Evolutionary conservation across 2,888 invertebrate species (phyloP), one percentile per base, ranked within the genome.

Genomic region (Cantharis rustica): DNA sequence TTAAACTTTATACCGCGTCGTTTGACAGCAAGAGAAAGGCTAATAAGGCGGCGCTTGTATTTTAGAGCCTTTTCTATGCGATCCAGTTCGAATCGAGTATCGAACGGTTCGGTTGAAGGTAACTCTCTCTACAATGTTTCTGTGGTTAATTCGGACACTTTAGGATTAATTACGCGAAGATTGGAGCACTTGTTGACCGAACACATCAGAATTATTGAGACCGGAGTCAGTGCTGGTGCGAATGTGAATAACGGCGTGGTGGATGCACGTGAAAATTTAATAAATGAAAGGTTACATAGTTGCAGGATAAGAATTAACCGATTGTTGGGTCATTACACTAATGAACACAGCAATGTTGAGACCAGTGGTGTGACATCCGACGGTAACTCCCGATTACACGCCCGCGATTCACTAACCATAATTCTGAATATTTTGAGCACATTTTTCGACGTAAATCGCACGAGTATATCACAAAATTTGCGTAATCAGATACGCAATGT

Each of bases 341-440:
- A 66, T 68, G 47, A 61, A 47, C 61, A 17, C 3, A 27, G 26
- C 7, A 20, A 68, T 15, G 73, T 73, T 16, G 77, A 77, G 73
- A 76, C 76, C 64, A 79, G 69, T 16, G 80, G 81, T 47, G 87
- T 87, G 1, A 85, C 86, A 1, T 82, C 82, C 20, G 87, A 88
- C 80, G 88, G 88, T 3, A 82, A 82, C 17, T 79, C 85, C 0
- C 82, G 88, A 70, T 86, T 84, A 77, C 81, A 80, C 26, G 86
- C 83, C 61, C 86, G 90, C 75, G 87, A 88, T 80, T 87, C 88
- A 7, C 83, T 91, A 31, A 88, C 88, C 70, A 82, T 87, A 3
- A 89, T 90, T 82, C 88, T 90, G 3, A 89, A 89, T 76, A 87
- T 87, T 47, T 84, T 91, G 79, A 89, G 88, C 10, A 86, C 88